phyloP scores from a whole-genome alignment of 1,140 invertebrate species.

The Formica selysi region DNA sequence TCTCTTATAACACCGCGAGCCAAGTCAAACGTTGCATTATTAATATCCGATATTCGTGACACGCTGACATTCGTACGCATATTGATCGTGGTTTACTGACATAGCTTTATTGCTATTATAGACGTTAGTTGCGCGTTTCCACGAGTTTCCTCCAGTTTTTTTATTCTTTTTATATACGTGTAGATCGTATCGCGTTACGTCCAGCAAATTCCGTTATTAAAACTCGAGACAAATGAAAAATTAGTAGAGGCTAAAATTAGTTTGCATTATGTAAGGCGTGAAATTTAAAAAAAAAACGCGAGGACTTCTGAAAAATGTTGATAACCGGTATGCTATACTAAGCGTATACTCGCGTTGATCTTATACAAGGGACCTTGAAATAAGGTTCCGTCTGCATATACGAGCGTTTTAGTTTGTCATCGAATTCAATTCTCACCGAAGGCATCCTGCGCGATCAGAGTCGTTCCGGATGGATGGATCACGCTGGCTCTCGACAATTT shows the following conservation, averaged over 20 bases:
- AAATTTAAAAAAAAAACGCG: not conserved
- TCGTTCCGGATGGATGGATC: slow-evolving; percentile 72
- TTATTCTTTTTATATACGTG: not conserved
- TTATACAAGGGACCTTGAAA: not conserved
- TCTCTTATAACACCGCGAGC: slow-evolving; percentile 15
- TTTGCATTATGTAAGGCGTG: not conserved
- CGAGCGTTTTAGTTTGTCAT: not conserved
- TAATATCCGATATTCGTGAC: slow-evolving; percentile 71
- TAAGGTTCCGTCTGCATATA: no score
- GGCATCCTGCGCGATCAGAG: slow-evolving; percentile 77
- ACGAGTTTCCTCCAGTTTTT: not conserved
- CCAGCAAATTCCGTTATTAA: slow-evolving; percentile 13
- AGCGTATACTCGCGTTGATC: not conserved
- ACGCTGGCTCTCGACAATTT: slow-evolving; percentile 76
- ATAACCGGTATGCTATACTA: not conserved
- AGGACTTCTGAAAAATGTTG: not conserved
- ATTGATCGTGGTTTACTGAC: slow-evolving; percentile 72
- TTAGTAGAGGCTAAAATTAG: slow-evolving; percentile 10
- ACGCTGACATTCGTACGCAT: slow-evolving; percentile 76
- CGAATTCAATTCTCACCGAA: slow-evolving; percentile 77
- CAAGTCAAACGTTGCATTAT: slow-evolving; percentile 62
- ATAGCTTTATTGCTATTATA: slow-evolving; percentile 57
- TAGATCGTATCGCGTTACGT: slow-evolving; percentile 14
- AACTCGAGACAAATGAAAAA: not conserved
- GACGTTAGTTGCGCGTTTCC: slow-evolving; percentile 4